Evolutionary conservation across 2,113 vertebrate species (phyloP).

Genomic region (Corvus hawaiiensis): DNA sequence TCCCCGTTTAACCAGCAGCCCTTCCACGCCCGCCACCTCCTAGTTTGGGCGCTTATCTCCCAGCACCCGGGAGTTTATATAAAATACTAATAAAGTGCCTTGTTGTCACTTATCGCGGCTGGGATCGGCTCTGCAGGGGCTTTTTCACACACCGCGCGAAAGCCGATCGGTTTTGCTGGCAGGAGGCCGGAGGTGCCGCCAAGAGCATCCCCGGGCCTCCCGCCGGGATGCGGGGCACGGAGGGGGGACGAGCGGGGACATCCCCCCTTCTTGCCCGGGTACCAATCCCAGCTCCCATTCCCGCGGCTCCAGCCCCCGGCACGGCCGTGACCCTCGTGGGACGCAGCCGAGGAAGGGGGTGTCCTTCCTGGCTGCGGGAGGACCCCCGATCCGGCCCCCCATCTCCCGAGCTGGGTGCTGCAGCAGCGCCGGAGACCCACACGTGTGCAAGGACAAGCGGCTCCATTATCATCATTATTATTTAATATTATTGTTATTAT

Average conservation of each 20-base stretch:
- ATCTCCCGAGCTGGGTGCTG: background rate
- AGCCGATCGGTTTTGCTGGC: background rate
- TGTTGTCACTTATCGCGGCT: background rate
- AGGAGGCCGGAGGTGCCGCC: background rate
- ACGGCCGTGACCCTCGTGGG: background rate
- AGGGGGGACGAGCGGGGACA: background rate
- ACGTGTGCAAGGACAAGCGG: rapidly evolving
- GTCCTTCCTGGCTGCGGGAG: background rate
- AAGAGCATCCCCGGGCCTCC: background rate
- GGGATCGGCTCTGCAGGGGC: background rate
- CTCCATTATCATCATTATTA: background rate
- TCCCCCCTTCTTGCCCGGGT: rapidly evolving
- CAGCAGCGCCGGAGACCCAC: background rate
- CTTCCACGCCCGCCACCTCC: background rate
- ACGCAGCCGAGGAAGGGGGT: too few species aligned
- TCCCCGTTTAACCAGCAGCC: background rate
- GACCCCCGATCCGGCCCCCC: too few species aligned
- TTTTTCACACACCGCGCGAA: background rate
- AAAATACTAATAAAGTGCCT: conserved; percentile 18
- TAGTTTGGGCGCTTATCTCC: conserved; percentile 15
- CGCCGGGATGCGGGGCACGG: background rate
- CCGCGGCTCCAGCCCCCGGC: background rate
- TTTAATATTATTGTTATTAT: background rate
- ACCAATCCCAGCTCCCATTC: background rate
- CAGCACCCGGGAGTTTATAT: background rate